A percentile compares a stretch with the other conserved stretches of the same genome.
Evolutionary conservation across 2,113 vertebrate genomes (phyloP).

Genomic region (Callocephalon fimbriatum): DNA sequence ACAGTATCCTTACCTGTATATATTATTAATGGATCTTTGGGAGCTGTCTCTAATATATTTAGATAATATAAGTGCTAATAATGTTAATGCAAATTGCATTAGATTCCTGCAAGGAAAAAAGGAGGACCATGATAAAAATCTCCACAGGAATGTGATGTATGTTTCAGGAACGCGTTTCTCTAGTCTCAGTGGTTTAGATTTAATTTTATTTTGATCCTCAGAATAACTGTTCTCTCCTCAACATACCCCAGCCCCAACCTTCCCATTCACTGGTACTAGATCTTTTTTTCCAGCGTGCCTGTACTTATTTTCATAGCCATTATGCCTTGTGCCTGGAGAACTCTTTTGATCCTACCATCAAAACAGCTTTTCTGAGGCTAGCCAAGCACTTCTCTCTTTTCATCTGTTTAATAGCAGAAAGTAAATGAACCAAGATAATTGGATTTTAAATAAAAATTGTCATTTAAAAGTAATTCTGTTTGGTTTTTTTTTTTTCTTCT

Average conservation of each 20-base stretch:
- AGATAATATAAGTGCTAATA: background rate
- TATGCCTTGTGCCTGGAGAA: background rate
- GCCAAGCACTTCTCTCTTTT: constrained; percentile 13
- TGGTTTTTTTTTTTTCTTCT: background rate
- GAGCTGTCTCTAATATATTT: background rate
- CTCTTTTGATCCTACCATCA: constrained; percentile 36
- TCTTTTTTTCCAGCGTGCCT: background rate
- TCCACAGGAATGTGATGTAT: constrained; percentile 6
- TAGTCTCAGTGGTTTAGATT: background rate
- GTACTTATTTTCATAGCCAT: constrained; percentile 7
- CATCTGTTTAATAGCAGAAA: constrained; percentile 36
- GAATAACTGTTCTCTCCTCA: background rate
- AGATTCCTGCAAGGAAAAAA: background rate
- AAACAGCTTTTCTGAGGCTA: constrained; percentile 23
- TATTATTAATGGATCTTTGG: background rate
- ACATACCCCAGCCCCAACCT: background rate
- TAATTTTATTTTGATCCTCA: constrained; percentile 47
- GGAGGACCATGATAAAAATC: background rate
- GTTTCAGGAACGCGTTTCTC: constrained; percentile 11
- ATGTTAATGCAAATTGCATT: background rate
- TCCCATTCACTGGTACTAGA: background rate
- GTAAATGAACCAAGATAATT: constrained; percentile 24
- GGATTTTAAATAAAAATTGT: constrained; percentile 35
- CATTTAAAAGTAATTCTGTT: background rate
- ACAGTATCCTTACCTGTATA: background rate